Evolutionary conservation across 2,113 vertebrate genomes (phyloP).

Genomic region (Bostrychus sinensis): DNA sequence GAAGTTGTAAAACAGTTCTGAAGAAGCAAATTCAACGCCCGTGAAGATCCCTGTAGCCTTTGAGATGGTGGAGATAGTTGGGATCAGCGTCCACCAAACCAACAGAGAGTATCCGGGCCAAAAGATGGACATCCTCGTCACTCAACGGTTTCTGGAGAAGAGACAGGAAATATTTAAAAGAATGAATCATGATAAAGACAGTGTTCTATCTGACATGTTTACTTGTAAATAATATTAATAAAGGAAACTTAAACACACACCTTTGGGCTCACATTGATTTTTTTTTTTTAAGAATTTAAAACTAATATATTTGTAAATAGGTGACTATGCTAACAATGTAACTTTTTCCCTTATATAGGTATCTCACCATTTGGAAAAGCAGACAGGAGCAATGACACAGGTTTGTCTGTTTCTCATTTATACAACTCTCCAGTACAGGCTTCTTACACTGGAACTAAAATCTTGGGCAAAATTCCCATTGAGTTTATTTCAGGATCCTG

Average conservation of each 20-base stretch:
- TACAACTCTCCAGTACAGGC: too few species aligned
- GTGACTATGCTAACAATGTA: too few species aligned
- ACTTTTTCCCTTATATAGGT: too few species aligned
- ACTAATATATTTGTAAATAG: too few species aligned
- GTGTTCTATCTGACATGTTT: background rate
- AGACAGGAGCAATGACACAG: too few species aligned
- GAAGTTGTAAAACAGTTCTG: slow-evolving; percentile 1
- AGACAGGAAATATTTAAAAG: slow-evolving; percentile 6
- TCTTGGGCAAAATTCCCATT: background rate
- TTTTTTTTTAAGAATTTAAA: too few species aligned
- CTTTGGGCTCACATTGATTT: background rate
- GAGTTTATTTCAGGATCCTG: background rate
- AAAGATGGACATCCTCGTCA: slow-evolving; percentile 70
- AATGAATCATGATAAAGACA: background rate
- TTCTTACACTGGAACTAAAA: too few species aligned
- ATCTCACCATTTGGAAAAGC: too few species aligned
- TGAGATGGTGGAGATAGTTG: slow-evolving; percentile 78
- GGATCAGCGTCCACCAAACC: slow-evolving; percentile 82
- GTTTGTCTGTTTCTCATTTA: too few species aligned
- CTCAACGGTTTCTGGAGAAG: slow-evolving; percentile 67
- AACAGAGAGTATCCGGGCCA: slow-evolving; percentile 75
- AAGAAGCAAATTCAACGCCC: slow-evolving; percentile 20
- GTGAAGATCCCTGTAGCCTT: slow-evolving; percentile 74
- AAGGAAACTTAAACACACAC: too few species aligned
- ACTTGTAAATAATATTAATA: background rate